phyloP scores from a whole-genome alignment of 92 coral and sea anemone species.

The Umimayanthus chanpuru region DNA sequence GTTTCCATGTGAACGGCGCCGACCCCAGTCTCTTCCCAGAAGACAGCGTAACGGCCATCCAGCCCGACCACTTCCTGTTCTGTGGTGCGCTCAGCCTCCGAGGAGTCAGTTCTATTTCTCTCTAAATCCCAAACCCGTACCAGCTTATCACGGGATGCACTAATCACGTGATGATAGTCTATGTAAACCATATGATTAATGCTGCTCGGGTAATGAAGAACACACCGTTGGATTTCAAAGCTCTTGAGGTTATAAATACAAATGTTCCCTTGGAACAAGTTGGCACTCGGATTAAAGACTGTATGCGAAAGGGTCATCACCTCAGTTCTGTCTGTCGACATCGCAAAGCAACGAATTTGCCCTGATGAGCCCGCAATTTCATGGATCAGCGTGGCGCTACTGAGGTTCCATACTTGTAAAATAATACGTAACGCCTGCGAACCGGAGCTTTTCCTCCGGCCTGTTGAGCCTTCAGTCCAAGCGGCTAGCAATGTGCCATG shows the following conservation, averaged over 20 bases:
- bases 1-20: constrained; percentile 54
- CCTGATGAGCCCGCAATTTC: constrained; percentile 51
- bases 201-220: constrained; percentile 64
- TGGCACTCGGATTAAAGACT: constrained; percentile 50
- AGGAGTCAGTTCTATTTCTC: constrained; percentile 35
- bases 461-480: constrained; percentile 32
- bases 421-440: constrained; percentile 42
- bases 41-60: constrained; percentile 41
- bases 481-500: constrained; percentile 55
- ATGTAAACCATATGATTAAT: constrained; percentile 64
- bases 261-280: constrained; percentile 61
- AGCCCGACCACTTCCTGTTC: constrained; percentile 61
- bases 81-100: constrained; percentile 37
- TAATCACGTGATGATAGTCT: constrained; percentile 63
- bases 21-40: constrained; percentile 51
- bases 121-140: constrained; percentile 77
- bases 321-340: constrained; percentile 59
- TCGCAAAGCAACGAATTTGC: constrained; percentile 66
- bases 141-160: constrained; percentile 75
- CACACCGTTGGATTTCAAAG: constrained; percentile 42
- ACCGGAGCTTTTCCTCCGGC: constrained; percentile 41
- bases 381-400: constrained; percentile 26
- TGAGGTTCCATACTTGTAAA: constrained; percentile 60
- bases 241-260: constrained; percentile 51
- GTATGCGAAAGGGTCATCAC: constrained; percentile 53